These are phyloP conservation scores for Laspeyria flexula DNA, from an alignment of 2,888 invertebrate genomes.

Conservation along the genomic window DNA sequence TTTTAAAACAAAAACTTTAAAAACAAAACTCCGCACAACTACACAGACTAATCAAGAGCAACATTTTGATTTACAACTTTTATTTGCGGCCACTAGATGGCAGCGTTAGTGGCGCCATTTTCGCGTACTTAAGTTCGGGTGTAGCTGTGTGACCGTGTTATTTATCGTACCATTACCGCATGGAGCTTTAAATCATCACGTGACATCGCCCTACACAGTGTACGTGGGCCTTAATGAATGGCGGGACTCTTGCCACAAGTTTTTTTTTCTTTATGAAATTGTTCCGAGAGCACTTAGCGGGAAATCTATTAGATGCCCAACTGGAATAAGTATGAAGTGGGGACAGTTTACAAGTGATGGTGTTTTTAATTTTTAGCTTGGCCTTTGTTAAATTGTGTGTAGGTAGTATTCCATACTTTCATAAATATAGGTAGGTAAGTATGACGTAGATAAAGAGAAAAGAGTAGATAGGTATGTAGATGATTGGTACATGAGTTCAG, in stretches of 20 bases:
- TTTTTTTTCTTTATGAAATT: slow-evolving; percentile 79
- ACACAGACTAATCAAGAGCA: slow-evolving; percentile 58
- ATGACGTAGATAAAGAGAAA: too few relatives aligned
- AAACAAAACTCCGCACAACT: slow-evolving; percentile 47
- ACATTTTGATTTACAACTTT: slow-evolving; percentile 63
- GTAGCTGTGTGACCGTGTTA: slow-evolving; percentile 76
- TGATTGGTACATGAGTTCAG: too few relatives aligned
- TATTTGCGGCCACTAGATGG: slow-evolving; percentile 71
- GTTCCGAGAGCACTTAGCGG: slow-evolving; percentile 79
- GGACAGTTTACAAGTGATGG: slow-evolving; percentile 31
- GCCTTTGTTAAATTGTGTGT: not conserved
- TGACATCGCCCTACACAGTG: slow-evolving; percentile 73
- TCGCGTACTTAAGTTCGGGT: slow-evolving; percentile 68
- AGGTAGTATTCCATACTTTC: too few relatives aligned
- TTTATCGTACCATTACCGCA: slow-evolving; percentile 85
- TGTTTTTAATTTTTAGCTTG: slow-evolving; percentile 22
- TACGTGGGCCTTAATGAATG: slow-evolving; percentile 82
- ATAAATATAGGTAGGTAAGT: too few relatives aligned
- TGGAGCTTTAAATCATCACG: slow-evolving; percentile 84
- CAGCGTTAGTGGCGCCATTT: slow-evolving; percentile 76
- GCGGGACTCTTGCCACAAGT: slow-evolving; percentile 69
- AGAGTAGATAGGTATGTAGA: too few relatives aligned
- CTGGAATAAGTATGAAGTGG: slow-evolving; percentile 56
- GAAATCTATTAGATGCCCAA: slow-evolving; percentile 72
- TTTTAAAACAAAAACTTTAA: not conserved